Evolutionary conservation across 2,797 vertebrate species (phyloP).

Genomic region (Heteromormyrus szaboi): DNA sequence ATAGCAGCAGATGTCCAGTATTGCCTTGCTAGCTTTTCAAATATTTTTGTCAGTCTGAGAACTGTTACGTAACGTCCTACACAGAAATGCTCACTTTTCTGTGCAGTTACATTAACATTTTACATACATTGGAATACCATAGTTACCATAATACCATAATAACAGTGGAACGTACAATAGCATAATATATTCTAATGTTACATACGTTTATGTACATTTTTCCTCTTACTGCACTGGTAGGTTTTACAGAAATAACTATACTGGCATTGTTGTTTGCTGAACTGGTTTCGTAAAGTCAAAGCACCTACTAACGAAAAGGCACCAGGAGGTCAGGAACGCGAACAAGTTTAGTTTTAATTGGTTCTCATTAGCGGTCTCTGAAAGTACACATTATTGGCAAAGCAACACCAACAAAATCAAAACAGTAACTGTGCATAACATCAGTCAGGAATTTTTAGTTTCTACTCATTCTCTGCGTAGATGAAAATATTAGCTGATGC

Average conservation of each 20-base stretch:
- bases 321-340: conserved; percentile 55
- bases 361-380: neutral
- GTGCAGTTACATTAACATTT: conserved; percentile 42
- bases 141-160: conserved; percentile 36
- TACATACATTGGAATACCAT: conserved; percentile 48
- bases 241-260: conserved; percentile 42
- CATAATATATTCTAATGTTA: conserved; percentile 28
- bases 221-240: conserved; percentile 55
- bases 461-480: neutral
- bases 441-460: neutral
- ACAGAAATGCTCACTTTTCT: conserved; percentile 47
- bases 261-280: conserved; percentile 61
- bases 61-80: conserved; percentile 27
- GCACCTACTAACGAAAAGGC: conserved; percentile 60
- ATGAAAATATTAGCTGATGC: neutral
- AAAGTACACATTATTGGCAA: conserved; percentile 1
- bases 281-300: conserved; percentile 56
- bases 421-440: neutral
- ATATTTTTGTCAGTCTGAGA: conserved; percentile 2
- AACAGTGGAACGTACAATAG: conserved; percentile 42
- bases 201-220: conserved; percentile 45
- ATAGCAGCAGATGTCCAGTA: conserved; percentile 34
- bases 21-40: conserved; percentile 30
- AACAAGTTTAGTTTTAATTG: conserved; percentile 10
- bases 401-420: neutral